These are phyloP conservation scores for Drosophila equinoxialis DNA, from an alignment of 1,140 invertebrate species.

Conservation along the genomic window DNA sequence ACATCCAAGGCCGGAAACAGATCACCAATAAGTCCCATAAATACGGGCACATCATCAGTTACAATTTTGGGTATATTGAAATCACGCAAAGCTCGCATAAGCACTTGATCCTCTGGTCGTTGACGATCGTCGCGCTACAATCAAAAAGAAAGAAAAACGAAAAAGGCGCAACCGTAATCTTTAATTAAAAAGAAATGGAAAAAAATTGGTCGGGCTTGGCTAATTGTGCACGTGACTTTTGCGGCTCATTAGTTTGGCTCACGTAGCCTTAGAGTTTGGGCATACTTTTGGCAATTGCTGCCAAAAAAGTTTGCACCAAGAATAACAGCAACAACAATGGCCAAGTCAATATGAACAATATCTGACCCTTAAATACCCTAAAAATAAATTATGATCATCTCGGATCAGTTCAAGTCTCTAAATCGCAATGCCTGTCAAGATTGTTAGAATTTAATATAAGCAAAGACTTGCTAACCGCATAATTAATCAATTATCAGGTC, in stretches of 20 bases:
- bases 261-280: constrained; percentile 42
- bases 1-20: constrained; percentile 95
- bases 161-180: background rate
- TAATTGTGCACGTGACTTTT: constrained; percentile 58
- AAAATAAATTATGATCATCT: background rate
- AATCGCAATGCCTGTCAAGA: too few species aligned
- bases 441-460: too few species aligned
- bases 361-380: background rate
- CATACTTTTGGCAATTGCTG: constrained; percentile 63
- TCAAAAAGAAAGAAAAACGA: background rate
- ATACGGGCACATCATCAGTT: constrained; percentile 93
- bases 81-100: constrained; percentile 94
- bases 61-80: constrained; percentile 97
- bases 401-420: too few species aligned
- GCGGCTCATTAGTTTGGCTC: constrained; percentile 57
- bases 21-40: constrained; percentile 96
- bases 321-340: constrained; percentile 42
- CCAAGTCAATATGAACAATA: background rate
- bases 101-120: constrained; percentile 90
- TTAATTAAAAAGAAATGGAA: constrained; percentile 46
- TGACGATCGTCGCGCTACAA: constrained; percentile 86
- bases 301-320: constrained; percentile 58
- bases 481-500: too few species aligned
- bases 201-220: constrained; percentile 17
- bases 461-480: too few species aligned